Evolutionary conservation across 2,888 invertebrate species (phyloP), one percentile per base, ranked within the genome.

Genomic region (Nomada ruficornis): DNA sequence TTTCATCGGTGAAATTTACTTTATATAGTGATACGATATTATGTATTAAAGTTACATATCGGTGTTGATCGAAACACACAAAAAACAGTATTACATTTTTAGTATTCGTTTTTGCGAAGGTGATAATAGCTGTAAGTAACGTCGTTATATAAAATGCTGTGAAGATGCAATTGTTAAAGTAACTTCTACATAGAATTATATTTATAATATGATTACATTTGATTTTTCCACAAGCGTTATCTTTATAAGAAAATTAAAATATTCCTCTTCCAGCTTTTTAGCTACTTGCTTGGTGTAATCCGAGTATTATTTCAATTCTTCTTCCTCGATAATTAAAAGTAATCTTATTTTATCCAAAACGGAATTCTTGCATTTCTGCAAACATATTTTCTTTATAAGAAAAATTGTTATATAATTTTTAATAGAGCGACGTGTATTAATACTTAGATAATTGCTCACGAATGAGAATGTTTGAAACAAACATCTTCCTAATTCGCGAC

Each of bases 391-490:
- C 0, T 36, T 50, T 29, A 10, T 13, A 7, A 54, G 13, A 50
- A 23, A 29, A 42, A 23, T 74, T 15, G 4, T 59, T 29, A 60
- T 13, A 23, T 2, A 5, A 59, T 57, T 50, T 64, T 26, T 62
- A 23, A 4, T 26, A 3, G 7, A 18, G 3, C 7, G n/a, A 23
- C 29, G 4, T 23, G 29, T n/a, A 18, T 26, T 18, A 59, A 36
- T 5, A 26, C 54, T 44, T 4, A 23, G 13, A 44, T 47, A 23
- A 26, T 47, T 20, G 57, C 74, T 83, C 60, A 83, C 83, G 13
- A 67, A 63, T 1, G 83, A 80, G 29, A 83, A 72, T 11, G 80
- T 77, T 68, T 84, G 83, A 68, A 83, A 79, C n/a, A 84, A 74
- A n/a, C 83, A 84, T 64, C 67, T 65, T 11, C 82, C 84, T 15